A percentile compares a stretch with the other conserved stretches of the same genome.
Evolutionary conservation across 2,888 invertebrate species (phyloP).

Genomic region (Leptogaster cylindrica): DNA sequence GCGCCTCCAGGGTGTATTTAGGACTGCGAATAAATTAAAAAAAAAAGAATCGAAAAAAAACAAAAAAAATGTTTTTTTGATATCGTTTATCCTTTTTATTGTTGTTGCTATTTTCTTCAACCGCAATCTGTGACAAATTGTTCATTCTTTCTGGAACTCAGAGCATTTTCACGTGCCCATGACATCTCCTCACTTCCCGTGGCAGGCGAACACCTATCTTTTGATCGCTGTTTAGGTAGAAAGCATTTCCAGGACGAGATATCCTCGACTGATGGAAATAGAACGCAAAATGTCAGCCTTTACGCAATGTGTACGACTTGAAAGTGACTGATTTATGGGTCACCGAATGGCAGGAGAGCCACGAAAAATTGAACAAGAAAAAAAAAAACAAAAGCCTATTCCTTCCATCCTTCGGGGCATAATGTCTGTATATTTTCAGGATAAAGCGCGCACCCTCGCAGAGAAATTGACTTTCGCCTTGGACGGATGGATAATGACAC

Average conservation of each 20-base stretch:
- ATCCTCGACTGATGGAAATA: conserved; percentile 36
- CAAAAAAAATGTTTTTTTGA: conserved; percentile 35
- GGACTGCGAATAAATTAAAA: conserved; percentile 29
- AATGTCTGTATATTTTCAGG: conserved; percentile 31
- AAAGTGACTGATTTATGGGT: conserved; percentile 37
- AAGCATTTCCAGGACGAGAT: no score
- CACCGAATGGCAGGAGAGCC: conserved; percentile 26
- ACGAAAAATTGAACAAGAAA: neutral
- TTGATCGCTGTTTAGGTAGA: no score
- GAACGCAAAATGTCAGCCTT: conserved; percentile 36
- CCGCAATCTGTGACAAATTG: conserved; percentile 25
- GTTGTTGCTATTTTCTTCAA: neutral
- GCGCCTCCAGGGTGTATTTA: conserved; percentile 18
- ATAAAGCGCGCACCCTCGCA: conserved; percentile 26
- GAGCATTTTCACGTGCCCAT: neutral
- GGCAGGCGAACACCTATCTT: neutral
- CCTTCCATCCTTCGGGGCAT: neutral
- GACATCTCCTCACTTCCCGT: neutral
- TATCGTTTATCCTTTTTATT: conserved; percentile 4
- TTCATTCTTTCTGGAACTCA: conserved; percentile 23
- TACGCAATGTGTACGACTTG: conserved; percentile 36
- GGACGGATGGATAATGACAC: conserved; percentile 29
- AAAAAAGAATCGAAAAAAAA: no score
- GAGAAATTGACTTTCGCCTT: conserved; percentile 40
- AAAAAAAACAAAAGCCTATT: conserved; percentile 12